Base-by-base conservation (phyloP, 2,888 invertebrate species). In the Stomorhina lunata region DNA sequence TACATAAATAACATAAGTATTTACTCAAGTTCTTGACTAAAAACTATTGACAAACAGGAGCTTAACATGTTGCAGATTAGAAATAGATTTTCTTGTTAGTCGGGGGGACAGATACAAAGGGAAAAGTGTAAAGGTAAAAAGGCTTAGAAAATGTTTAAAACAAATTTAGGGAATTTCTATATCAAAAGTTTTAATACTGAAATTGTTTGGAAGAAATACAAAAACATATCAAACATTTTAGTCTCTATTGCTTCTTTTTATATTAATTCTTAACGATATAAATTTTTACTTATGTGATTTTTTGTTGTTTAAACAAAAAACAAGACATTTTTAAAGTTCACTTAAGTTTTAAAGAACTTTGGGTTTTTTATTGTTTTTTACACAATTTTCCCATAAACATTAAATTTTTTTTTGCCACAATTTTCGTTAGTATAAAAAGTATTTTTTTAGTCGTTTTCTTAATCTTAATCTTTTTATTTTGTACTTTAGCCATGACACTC, bases 401-500 rank as follows among this genome's bases (percentile, higher is more conserved):
- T 27, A 12, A 45, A 27, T 27, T 63, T 15, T 45, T 45, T n/a
- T 9, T 27, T 50, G 22, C 48, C 9, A 20, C 45, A 45, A 43
- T 32, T 7, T 22, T 27, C 0, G 12, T 34, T 34, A 4, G 25
- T 12, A 48, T 12, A 27, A 10, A 69, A 55, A 27, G 53, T 48
- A 68, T 37, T 40, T 66, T 50, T 25, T n/a, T n/a, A n/a, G 37
- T 66, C 9, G 32, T 1, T 29, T 43, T 55, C 29, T 22, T 32
- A 17, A 32, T 25, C 45, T 20, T n/a, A n/a, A n/a, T n/a, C n/a
- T 50, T 29, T 15, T 48, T 10, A 27, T 34, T 34, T 20, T 22
- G 1, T 55, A 10, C 45, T 32, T 73, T 45, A 73, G 61, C 81
- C 77, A 34, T 81, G 81, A 77, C 73, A 78, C 73, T 78, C 57